Evolutionary conservation across 2,888 invertebrate species (phyloP), one percentile per base, ranked within the genome.

Genomic region (Lochmaea crataegi): DNA sequence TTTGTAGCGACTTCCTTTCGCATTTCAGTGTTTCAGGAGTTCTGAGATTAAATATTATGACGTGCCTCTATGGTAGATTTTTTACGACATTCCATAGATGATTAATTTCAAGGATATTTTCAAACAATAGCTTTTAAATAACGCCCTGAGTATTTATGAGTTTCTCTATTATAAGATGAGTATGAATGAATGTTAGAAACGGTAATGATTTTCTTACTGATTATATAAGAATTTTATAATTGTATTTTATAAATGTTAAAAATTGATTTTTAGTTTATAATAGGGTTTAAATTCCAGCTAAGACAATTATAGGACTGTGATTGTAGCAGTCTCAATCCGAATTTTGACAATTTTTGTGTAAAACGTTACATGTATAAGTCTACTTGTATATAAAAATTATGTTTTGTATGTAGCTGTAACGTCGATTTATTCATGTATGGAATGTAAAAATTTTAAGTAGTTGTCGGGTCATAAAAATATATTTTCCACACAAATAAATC

Each of bases 381-480:
- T 48, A 45, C 74, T 75, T 80, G 80, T 81, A 80, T 63, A 81
- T 80, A 80, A 63, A 42, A 18, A 58, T 38, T 26, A 38, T 61
- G 42, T 60, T 71, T 65, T 75, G 82, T 82, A 82, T 82, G 81
- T 84, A 84, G 83, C 84, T 84, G 84, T 84, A 83, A 84, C 80
- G 80, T 81, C 78, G 82, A 83, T 83, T 82, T 81, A 83, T 82
- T 83, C 82, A 83, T 78, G 77, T 75, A 80, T 72, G 65, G 72
- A 73, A 68, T 76, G 72, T 78, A 76, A 78, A 65, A 75, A 72
- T 72, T 70, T 64, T 71, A 73, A 67, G 64, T 75, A 75, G 76
- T 77, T 77, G 77, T 79, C 74, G 67, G 77, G 74, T 74, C 67
- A 64, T 74, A 61, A 41, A 67, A 75, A 67, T 71, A 73, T 65